Conservation (phyloP, 2,113 vertebrate species). For the Aphelocoma coerulescens region DNA sequence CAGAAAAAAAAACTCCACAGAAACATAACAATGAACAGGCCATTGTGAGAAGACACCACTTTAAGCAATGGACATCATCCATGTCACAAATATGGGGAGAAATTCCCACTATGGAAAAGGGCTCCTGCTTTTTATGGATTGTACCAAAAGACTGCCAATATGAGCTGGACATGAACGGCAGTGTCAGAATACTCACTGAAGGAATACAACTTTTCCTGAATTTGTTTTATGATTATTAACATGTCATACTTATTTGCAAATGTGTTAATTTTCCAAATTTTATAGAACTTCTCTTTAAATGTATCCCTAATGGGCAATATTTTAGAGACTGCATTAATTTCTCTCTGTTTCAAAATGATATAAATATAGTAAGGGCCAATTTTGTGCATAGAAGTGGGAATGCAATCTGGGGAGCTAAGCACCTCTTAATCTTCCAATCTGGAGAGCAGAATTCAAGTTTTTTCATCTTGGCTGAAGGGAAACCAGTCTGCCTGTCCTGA, state of each 20-base stretch:
- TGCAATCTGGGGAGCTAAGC: conserved; percentile 30
- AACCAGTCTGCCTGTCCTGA: not conserved
- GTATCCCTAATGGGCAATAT: not conserved
- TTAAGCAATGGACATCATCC: fast-evolving
- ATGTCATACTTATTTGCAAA: not conserved
- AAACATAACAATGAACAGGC: not conserved
- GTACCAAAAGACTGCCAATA: not conserved
- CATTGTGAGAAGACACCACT: not conserved
- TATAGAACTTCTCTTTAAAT: not conserved
- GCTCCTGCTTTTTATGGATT: not conserved
- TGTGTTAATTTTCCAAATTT: not conserved
- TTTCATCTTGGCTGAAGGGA: conserved; percentile 17
- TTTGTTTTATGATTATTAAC: not conserved
- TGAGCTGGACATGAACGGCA: not conserved
- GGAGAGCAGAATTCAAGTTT: not conserved
- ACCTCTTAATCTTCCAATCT: conserved; percentile 45
- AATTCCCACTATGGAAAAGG: not conserved
- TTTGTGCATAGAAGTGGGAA: not conserved
- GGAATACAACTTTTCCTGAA: not conserved
- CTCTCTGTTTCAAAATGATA: not conserved
- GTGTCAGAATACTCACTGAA: not conserved
- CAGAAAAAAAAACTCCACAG: not conserved
- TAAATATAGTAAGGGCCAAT: not conserved
- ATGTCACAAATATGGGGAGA: not conserved
- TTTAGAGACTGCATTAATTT: not conserved